These are phyloP conservation scores for Trichacis sp. DNA, from an alignment of 2,888 invertebrate species.

Conservation along the genomic window DNA sequence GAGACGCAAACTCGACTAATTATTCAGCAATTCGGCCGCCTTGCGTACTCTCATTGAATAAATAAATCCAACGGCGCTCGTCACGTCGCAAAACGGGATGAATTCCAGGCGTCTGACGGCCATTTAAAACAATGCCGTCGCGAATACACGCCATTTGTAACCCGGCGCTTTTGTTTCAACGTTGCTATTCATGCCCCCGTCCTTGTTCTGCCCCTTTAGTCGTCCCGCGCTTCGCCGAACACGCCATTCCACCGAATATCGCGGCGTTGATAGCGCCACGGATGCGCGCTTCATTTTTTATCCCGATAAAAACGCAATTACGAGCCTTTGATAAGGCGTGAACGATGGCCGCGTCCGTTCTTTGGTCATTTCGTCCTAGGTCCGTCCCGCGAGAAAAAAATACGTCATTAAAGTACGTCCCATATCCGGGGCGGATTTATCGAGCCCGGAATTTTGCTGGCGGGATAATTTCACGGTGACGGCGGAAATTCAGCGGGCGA, in stretches of 20 bases:
- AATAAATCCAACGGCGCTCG: conserved; percentile 67
- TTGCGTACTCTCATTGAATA: conserved; percentile 49
- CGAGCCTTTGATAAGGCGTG: conserved; percentile 57
- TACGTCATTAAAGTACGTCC: too few relatives aligned
- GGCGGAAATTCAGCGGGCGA: conserved; percentile 7
- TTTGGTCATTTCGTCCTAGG: too few relatives aligned
- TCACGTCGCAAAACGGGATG: conserved; percentile 67
- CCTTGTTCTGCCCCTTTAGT: conserved; percentile 28
- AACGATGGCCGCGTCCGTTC: conserved; percentile 43
- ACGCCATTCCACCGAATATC: conserved; percentile 32
- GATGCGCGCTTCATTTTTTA: conserved; percentile 59
- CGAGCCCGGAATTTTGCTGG: conserved; percentile 1
- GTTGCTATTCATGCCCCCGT: conserved; percentile 61
- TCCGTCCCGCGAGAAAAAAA: too few relatives aligned
- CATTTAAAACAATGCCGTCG: conserved; percentile 69
- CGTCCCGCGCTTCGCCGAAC: conserved; percentile 32
- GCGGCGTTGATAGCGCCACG: conserved; percentile 48
- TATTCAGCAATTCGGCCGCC: conserved; percentile 33
- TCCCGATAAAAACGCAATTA: conserved; percentile 64
- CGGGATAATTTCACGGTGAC: conserved; percentile 3
- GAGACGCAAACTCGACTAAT: conserved; percentile 37
- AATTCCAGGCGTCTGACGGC: conserved; percentile 67
- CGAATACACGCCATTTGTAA: conserved; percentile 68
- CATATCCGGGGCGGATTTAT: neutral
- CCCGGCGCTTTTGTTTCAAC: conserved; percentile 65